These are phyloP conservation scores for Apeltes quadracus DNA, from an alignment of 2,113 vertebrate genomes.

Conservation along the genomic window DNA sequence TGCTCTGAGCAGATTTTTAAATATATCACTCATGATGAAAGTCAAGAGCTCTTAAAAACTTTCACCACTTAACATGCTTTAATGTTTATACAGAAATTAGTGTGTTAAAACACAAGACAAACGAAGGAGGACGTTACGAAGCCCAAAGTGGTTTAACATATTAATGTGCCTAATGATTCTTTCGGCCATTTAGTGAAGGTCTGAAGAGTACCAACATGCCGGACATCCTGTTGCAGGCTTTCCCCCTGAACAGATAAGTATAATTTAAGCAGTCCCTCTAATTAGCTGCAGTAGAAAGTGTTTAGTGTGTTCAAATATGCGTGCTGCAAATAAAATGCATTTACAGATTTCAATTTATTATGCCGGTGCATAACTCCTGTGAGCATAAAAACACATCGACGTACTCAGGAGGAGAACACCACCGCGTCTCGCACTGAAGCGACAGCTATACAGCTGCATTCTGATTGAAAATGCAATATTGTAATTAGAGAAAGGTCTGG, in stretches of 20 bases:
- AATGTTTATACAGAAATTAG: neutral
- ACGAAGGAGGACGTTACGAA: neutral
- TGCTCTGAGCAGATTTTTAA: neutral
- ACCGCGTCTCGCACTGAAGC: neutral
- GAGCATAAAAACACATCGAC: neutral
- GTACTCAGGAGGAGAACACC: neutral
- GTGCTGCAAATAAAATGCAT: slow-evolving; percentile 40
- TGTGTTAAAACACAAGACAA: slow-evolving; percentile 9
- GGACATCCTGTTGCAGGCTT: neutral
- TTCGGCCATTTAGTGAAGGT: slow-evolving; percentile 23
- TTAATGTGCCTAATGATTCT: slow-evolving; percentile 15
- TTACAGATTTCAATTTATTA: slow-evolving; percentile 34
- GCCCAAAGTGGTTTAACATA: slow-evolving; percentile 5
- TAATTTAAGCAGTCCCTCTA: slow-evolving; percentile 15
- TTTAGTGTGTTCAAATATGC: slow-evolving; percentile 20
- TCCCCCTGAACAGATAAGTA: slow-evolving; percentile 7
- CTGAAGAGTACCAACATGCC: neutral
- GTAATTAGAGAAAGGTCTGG: slow-evolving; percentile 1
- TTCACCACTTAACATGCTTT: neutral
- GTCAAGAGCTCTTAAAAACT: neutral
- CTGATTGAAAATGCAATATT: slow-evolving; percentile 4
- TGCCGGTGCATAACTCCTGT: slow-evolving; percentile 21
- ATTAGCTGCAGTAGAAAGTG: slow-evolving; percentile 40
- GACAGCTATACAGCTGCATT: neutral
- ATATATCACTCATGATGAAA: neutral